These are phyloP conservation scores for Pardalotus punctatus DNA, from an alignment of 2,113 vertebrate species.

Conservation along the genomic window DNA sequence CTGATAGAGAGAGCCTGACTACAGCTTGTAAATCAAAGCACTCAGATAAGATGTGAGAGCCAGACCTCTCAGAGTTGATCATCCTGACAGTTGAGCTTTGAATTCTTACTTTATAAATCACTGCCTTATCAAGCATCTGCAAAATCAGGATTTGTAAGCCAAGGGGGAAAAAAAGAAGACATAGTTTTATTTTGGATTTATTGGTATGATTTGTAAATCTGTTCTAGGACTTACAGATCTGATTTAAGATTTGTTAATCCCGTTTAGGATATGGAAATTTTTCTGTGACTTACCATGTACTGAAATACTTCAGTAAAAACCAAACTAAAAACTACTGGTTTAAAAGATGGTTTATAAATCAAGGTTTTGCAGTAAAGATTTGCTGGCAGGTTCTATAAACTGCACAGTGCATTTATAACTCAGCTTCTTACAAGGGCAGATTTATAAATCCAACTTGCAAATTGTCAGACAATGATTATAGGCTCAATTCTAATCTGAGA, in stretches of 20 bases:
- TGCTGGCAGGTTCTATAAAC: conserved; percentile 66
- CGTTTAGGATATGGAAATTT: conserved; percentile 59
- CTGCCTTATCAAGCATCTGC: conserved; percentile 62
- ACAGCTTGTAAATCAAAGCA: conserved; percentile 67
- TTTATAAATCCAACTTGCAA: conserved; percentile 68
- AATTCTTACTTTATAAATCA: conserved; percentile 67
- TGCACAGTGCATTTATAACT: conserved; percentile 54
- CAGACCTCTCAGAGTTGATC: conserved; percentile 54
- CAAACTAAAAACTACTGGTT: conserved; percentile 14
- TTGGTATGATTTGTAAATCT: conserved; percentile 65
- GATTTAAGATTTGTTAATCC: conserved; percentile 68
- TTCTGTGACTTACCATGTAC: conserved; percentile 52
- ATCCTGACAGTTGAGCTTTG: conserved; percentile 36
- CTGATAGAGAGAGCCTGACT: not conserved
- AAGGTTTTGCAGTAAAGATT: conserved; percentile 44
- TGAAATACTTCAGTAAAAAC: conserved; percentile 49
- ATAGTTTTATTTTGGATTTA: conserved; percentile 58
- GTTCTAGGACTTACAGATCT: conserved; percentile 58
- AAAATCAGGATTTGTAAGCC: conserved; percentile 67
- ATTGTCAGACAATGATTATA: conserved; percentile 48
- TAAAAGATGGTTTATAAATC: conserved; percentile 66
- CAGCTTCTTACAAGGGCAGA: conserved; percentile 48
- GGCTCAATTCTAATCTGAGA: conserved; percentile 64
- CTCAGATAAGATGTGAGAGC: conserved; percentile 16
- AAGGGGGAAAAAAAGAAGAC: not conserved